Percentiles rank a stretch among this genome's conserved stretches.
These are phyloP conservation scores for Craterocephalus amniculus DNA, from an alignment of 2,797 vertebrate genomes.

Conservation along the genomic window DNA sequence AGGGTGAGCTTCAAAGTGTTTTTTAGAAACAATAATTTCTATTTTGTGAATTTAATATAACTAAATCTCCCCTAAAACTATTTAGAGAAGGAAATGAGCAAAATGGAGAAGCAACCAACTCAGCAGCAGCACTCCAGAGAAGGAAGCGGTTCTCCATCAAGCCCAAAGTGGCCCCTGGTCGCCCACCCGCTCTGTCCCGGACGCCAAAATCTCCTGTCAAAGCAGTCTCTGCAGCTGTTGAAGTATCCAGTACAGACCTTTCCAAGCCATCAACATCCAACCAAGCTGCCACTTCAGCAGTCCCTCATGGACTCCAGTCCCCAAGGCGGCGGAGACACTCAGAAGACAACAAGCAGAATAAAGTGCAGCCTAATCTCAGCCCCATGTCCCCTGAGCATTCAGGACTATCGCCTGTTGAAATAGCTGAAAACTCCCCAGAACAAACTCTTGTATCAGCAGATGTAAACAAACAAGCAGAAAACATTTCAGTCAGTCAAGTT, in stretches of 20 bases:
- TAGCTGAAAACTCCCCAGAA: conserved; percentile 10
- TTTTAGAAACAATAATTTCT: background rate
- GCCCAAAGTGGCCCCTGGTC: conserved; percentile 82
- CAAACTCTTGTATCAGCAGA: conserved; percentile 10
- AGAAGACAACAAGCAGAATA: conserved; percentile 57
- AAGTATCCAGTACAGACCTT: conserved; percentile 34
- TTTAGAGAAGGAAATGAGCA: conserved; percentile 76
- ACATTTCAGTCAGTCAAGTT: conserved; percentile 19
- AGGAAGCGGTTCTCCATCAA: conserved; percentile 90
- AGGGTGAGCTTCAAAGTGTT: conserved; percentile 51
- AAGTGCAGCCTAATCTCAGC: conserved; percentile 65
- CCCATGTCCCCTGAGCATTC: conserved; percentile 1
- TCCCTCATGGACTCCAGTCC: conserved; percentile 66
- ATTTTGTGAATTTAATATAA: background rate
- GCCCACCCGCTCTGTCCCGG: conserved; percentile 57
- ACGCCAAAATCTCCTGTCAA: conserved; percentile 73
- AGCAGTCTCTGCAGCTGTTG: conserved; percentile 41
- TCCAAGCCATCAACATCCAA: conserved; percentile 50
- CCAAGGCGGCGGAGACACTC: conserved; percentile 54
- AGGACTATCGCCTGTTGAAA: background rate
- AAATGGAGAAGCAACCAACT: conserved; percentile 64
- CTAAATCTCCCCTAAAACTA: background rate
- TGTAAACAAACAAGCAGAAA: conserved; percentile 21
- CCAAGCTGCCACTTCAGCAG: conserved; percentile 34
- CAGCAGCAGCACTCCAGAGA: conserved; percentile 82